Evolutionary conservation across 2,797 vertebrate species (phyloP).

Genomic region (Podargus strigoides): DNA sequence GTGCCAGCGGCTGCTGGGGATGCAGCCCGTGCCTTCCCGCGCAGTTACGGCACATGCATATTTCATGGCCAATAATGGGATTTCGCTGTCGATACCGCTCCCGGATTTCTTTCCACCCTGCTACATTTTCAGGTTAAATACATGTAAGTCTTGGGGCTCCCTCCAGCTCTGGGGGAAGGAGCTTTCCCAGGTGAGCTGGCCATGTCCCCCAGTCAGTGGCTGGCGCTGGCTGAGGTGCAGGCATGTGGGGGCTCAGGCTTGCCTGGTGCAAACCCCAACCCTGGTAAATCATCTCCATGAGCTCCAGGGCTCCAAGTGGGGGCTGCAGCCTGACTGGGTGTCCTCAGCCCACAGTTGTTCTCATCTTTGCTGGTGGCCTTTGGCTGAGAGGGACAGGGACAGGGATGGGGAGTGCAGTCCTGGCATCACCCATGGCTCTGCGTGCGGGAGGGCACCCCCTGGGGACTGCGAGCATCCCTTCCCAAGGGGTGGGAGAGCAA

Average conservation of each 20-base stretch:
- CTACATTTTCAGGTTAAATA: constrained; percentile 40
- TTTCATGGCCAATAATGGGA: constrained; percentile 57
- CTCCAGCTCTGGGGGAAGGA: neutral
- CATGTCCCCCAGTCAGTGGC: rapidly evolving
- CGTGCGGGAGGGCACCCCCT: rapidly evolving
- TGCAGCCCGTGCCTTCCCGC: neutral
- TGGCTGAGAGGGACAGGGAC: neutral
- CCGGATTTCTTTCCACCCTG: neutral
- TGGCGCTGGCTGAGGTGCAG: neutral
- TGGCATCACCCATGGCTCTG: neutral
- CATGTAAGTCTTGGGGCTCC: neutral
- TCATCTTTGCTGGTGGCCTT: neutral
- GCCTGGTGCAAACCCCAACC: neutral
- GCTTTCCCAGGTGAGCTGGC: neutral
- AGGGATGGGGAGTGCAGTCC: neutral
- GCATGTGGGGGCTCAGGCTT: rapidly evolving
- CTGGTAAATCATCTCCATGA: rapidly evolving
- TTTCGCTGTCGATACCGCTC: constrained; percentile 24
- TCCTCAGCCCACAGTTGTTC: neutral
- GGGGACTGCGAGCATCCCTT: neutral
- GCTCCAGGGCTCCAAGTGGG: neutral
- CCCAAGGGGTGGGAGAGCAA: neutral
- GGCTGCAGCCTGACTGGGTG: neutral
- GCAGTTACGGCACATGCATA: neutral
- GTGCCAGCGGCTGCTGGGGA: neutral